Evolutionary conservation across 2,888 invertebrate species (phyloP).

Genomic region (Trilocha varians): DNA sequence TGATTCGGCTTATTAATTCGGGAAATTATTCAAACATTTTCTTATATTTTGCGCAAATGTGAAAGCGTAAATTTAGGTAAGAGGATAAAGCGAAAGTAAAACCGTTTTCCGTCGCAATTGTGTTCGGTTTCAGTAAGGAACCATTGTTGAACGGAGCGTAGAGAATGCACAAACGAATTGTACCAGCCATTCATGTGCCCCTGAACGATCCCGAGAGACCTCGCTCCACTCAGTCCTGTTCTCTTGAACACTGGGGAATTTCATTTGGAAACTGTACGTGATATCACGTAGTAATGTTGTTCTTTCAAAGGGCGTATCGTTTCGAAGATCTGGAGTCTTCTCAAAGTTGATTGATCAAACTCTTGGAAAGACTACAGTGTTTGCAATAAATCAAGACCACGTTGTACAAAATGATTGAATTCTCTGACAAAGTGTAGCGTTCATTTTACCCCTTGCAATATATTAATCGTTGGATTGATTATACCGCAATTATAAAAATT

Average conservation of each 20-base stretch:
- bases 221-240: constrained; percentile 28
- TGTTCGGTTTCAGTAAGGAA: constrained; percentile 15
- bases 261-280: constrained; percentile 64
- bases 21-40: neutral
- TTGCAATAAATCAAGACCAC: neutral
- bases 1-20: constrained; percentile 1
- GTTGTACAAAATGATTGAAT: no score
- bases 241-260: constrained; percentile 56
- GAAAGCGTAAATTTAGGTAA: neutral
- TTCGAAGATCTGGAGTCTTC: constrained; percentile 35
- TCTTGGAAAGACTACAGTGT: constrained; percentile 11
- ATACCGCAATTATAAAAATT: no score
- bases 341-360: constrained; percentile 45
- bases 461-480: no score
- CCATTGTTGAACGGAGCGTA: constrained; percentile 24
- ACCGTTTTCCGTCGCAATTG: constrained; percentile 21
- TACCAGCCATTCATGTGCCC: constrained; percentile 28
- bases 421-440: no score
- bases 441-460: no score
- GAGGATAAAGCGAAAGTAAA: constrained; percentile 13
- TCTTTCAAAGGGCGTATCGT: constrained; percentile 40
- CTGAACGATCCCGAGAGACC: constrained; percentile 31
- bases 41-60: no score
- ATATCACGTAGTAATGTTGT: constrained; percentile 49
- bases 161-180: constrained; percentile 36